phyloP scores from a whole-genome alignment of 2,797 vertebrate species.

The Falco concolor region DNA sequence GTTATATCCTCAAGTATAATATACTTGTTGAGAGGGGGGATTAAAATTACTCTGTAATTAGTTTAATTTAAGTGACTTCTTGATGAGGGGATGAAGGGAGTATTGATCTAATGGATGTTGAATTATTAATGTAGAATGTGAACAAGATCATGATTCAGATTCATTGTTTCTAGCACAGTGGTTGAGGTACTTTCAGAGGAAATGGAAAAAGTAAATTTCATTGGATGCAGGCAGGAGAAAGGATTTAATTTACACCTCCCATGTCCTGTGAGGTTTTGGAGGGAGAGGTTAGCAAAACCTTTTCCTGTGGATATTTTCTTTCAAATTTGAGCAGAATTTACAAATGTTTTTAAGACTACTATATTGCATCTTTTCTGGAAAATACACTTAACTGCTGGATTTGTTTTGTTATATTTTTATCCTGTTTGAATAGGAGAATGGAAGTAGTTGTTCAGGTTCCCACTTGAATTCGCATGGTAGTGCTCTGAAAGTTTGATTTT shows the following conservation, averaged over 20 bases:
- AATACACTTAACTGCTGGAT: background rate
- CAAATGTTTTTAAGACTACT: background rate
- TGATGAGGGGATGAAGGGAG: background rate
- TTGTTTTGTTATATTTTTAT: background rate
- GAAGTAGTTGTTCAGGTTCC: background rate
- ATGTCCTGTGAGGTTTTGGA: background rate
- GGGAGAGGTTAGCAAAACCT: background rate
- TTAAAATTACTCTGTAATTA: background rate
- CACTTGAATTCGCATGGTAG: background rate
- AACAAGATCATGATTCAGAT: background rate
- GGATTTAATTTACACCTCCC: background rate
- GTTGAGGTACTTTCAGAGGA: background rate
- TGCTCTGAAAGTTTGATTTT: background rate
- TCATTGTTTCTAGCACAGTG: background rate
- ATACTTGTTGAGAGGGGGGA: background rate
- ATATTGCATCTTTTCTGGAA: background rate
- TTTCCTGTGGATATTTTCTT: background rate
- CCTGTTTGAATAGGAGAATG: background rate
- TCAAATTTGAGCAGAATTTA: background rate
- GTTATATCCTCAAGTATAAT: background rate
- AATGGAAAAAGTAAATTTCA: background rate
- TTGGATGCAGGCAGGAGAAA: background rate
- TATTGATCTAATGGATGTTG: background rate
- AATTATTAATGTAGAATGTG: background rate
- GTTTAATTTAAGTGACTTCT: background rate